Evolutionary conservation across 2,888 invertebrate genomes (phyloP), one percentile per base, ranked within the genome.

Genomic region (Drosophila pullipes): DNA sequence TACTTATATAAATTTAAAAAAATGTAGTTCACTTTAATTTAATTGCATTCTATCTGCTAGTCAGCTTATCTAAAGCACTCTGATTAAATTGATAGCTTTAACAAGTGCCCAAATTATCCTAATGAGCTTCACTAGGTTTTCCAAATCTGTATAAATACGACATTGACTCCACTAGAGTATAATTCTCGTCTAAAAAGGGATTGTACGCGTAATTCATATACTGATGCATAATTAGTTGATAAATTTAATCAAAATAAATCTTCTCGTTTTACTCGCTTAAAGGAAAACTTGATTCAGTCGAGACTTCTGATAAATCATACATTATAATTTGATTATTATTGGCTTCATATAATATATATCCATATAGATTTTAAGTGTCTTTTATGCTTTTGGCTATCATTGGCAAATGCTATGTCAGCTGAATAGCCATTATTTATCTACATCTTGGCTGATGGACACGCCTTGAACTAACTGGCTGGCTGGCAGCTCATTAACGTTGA

Each of bases 401-500:
- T 67, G 33, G 28, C 31, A 49, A 37, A 35, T 47, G 18, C 11
- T 16, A 60, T 55, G 16, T 58, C 22, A 52, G 49, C 30, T 31
- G 37, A 69, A 47, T 61, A 76, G 55, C 44, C 28, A 66, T 64
- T 65, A 74, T 81, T 69, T 73, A 81, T 50, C 33, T 60, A 65
- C 58, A 44, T 57, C 28, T 60, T 59, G 41, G 58, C 31, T 22
- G 35, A 60, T 52, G 63, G 65, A 80, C 90, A 84, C 85, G 85
- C 90, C 85, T 89, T 76, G 77, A 78, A 57, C 58, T 59, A 68
- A 82, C 73, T 68, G 58, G 39, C 57, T 39, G n/a, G 28, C 58
- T 44, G 82, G 82, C 87, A 84, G 87, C 77, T 87, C 82, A 85
- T 89, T 85, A 89, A 77, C 74, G 57, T 64, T 61, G 61, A 74